Evolutionary conservation across 1,140 invertebrate genomes (phyloP).

Genomic region (Lasioglossum baleicum): DNA sequence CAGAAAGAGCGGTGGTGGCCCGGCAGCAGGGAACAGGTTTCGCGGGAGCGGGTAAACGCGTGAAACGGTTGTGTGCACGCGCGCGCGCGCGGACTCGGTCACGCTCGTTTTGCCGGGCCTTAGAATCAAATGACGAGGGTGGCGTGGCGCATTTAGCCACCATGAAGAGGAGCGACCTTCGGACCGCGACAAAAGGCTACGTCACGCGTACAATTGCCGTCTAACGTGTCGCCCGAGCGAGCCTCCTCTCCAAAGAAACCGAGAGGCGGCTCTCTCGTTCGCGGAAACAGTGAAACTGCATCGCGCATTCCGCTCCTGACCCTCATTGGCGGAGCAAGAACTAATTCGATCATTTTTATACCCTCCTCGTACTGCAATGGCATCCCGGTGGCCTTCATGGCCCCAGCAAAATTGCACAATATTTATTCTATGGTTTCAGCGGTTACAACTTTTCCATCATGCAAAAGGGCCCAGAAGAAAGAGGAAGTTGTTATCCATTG

Average conservation of each 20-base stretch:
- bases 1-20: constrained; percentile 13
- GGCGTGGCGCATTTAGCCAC: constrained; percentile 24
- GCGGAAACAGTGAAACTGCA: background rate
- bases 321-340: background rate
- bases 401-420: no score
- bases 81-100: constrained; percentile 23
- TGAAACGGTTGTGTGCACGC: background rate
- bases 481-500: no score
- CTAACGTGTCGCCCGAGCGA: constrained; percentile 24
- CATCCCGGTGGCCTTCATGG: no score
- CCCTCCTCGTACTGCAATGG: no score
- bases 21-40: constrained; percentile 30
- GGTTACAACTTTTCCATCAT: no score
- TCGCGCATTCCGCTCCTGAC: background rate
- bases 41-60: constrained; percentile 13
- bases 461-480: no score
- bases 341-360: background rate
- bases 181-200: constrained; percentile 38
- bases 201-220: constrained; percentile 44
- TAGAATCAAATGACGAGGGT: constrained; percentile 43
- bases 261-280: background rate
- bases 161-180: constrained; percentile 40
- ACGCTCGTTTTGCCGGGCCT: constrained; percentile 41
- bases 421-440: no score
- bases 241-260: background rate